A percentile compares a stretch with the other conserved stretches of the same genome.
Evolutionary conservation across 1,140 invertebrate genomes (phyloP).

Genomic region (Heterodera schachtii): DNA sequence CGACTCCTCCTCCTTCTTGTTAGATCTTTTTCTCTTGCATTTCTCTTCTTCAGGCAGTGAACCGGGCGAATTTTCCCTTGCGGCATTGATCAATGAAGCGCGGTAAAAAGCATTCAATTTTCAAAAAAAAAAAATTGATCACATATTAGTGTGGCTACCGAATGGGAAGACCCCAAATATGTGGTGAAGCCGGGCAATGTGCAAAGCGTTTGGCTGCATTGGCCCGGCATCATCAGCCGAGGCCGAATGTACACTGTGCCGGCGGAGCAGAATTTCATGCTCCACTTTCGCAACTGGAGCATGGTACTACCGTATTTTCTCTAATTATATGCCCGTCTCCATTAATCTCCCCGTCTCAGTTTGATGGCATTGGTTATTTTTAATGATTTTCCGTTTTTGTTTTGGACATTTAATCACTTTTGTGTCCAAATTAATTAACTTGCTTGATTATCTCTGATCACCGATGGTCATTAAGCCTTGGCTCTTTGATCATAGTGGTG

Average conservation of each 20-base stretch:
- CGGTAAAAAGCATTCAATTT: not conserved
- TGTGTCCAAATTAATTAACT: too few species aligned
- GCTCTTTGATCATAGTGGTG: too few species aligned
- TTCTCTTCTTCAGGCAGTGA: conserved; percentile 42
- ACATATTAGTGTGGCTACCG: not conserved
- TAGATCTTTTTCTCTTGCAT: too few species aligned
- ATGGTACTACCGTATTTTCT: too few species aligned
- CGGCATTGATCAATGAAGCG: conserved; percentile 40
- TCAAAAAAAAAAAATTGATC: not conserved
- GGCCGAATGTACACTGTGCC: conserved; percentile 42
- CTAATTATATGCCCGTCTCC: too few species aligned
- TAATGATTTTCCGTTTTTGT: too few species aligned
- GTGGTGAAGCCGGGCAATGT: conserved; percentile 41
- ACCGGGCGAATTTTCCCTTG: conserved; percentile 34
- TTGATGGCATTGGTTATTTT: too few species aligned
- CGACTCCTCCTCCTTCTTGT: too few species aligned
- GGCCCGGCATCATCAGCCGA: conserved; percentile 45
- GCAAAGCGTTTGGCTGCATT: conserved; percentile 51
- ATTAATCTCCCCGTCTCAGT: too few species aligned
- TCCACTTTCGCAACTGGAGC: conserved; percentile 51
- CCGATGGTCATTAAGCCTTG: too few species aligned
- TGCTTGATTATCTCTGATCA: too few species aligned
- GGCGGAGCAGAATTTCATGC: conserved; percentile 44
- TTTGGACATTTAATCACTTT: too few species aligned
- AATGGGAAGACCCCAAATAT: conserved; percentile 55